Conservation (phyloP, 2,797 vertebrate species). For the Bucorvus abyssinicus region DNA sequence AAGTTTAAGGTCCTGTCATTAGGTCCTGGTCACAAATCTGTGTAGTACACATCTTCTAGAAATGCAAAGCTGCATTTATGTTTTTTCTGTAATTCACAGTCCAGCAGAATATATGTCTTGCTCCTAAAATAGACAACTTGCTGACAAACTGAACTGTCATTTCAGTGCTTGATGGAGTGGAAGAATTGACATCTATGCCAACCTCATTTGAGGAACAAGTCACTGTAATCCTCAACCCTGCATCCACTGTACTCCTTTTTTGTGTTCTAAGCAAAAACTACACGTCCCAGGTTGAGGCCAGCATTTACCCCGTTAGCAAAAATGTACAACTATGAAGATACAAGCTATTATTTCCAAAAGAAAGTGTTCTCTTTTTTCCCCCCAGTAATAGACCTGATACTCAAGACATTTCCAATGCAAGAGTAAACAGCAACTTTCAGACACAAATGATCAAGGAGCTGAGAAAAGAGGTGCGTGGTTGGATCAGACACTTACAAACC, state of each 20-base stretch:
- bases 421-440: background rate
- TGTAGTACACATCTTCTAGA: background rate
- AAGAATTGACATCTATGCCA: background rate
- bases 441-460: background rate
- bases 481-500: background rate
- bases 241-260: background rate
- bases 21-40: conserved; percentile 14
- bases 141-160: background rate
- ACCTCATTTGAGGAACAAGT: background rate
- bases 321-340: background rate
- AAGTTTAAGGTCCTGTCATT: background rate
- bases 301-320: background rate
- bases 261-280: background rate
- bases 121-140: background rate
- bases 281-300: background rate
- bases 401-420: background rate
- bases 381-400: background rate
- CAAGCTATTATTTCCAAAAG: background rate
- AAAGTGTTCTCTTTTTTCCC: background rate
- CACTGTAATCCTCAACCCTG: background rate
- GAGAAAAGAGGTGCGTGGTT: background rate
- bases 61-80: background rate
- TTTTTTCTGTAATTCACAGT: background rate
- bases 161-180: background rate
- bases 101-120: background rate